phyloP scores from a whole-genome alignment of 2,797 vertebrate genomes.

The Sebastes wilsoni region DNA sequence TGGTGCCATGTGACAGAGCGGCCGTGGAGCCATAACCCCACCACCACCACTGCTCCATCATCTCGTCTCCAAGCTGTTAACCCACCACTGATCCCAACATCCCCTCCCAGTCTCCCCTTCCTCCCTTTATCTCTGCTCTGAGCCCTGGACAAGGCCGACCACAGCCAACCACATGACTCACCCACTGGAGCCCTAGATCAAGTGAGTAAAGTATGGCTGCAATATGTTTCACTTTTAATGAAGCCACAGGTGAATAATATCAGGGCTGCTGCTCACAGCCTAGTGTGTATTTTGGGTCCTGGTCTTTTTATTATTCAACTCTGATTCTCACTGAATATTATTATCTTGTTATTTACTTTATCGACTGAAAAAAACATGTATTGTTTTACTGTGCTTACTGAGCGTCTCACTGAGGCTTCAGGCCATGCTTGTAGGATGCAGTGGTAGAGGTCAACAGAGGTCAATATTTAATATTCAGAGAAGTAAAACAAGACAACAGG shows the following conservation, averaged over 20 bases:
- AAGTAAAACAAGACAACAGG: background rate
- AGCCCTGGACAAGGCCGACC: constrained; percentile 66
- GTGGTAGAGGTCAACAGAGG: constrained; percentile 6
- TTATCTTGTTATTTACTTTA: background rate
- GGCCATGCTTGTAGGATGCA: constrained; percentile 2
- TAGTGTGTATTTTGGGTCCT: background rate
- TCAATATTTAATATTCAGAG: constrained; percentile 14
- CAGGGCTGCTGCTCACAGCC: background rate
- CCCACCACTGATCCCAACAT: constrained; percentile 23
- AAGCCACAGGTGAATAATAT: background rate
- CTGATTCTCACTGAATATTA: background rate
- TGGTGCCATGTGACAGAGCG: constrained; percentile 78
- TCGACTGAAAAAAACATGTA: background rate
- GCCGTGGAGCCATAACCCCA: constrained; percentile 73
- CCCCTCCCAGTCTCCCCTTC: background rate
- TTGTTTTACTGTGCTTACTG: background rate
- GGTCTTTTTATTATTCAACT: background rate
- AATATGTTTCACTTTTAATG: background rate
- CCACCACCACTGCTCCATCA: constrained; percentile 35
- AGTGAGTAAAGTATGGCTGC: constrained; percentile 59
- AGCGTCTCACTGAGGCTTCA: background rate
- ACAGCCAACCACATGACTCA: constrained; percentile 79
- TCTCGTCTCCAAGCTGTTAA: constrained; percentile 22
- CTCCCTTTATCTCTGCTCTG: constrained; percentile 41
- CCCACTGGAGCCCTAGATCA: constrained; percentile 74